A percentile compares a stretch with the other conserved stretches of the same genome.
These are phyloP conservation scores for Glaucidium brasilianum DNA, from an alignment of 2,113 vertebrate genomes.

Conservation along the genomic window DNA sequence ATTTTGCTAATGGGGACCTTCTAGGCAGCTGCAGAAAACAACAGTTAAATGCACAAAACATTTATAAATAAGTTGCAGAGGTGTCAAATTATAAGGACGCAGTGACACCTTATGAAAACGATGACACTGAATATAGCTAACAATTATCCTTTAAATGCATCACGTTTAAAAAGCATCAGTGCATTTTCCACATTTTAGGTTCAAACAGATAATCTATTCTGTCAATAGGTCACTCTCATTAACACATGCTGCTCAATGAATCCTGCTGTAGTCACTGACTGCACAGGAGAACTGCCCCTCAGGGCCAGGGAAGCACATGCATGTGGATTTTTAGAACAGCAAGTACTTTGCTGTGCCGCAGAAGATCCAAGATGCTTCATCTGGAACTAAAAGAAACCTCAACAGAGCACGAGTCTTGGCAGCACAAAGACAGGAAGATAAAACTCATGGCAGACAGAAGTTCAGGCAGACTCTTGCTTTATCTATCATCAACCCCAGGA, in stretches of 20 bases:
- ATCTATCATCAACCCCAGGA: neutral
- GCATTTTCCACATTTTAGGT: neutral
- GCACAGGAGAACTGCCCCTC: neutral
- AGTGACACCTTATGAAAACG: neutral
- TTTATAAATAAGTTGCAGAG: neutral
- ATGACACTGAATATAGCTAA: neutral
- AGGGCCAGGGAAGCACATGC: neutral
- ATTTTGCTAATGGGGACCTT: neutral
- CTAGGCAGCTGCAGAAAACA: neutral
- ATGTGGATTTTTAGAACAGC: neutral
- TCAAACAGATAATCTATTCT: constrained; percentile 30
- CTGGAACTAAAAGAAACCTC: neutral
- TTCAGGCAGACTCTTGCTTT: neutral
- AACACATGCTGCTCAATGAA: neutral
- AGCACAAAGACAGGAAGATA: neutral
- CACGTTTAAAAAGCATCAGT: neutral
- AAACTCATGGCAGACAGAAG: neutral
- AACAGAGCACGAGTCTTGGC: neutral
- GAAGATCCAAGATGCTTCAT: neutral
- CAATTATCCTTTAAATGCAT: neutral
- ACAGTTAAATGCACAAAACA: neutral
- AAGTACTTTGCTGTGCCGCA: neutral
- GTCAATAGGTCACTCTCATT: constrained; percentile 44
- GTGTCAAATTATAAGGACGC: neutral
- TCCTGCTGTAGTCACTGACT: neutral